A percentile compares a stretch with the other conserved stretches of the same genome.
Conservation (phyloP, 2,797 vertebrate species). For the Oreochromis mossambicus region DNA sequence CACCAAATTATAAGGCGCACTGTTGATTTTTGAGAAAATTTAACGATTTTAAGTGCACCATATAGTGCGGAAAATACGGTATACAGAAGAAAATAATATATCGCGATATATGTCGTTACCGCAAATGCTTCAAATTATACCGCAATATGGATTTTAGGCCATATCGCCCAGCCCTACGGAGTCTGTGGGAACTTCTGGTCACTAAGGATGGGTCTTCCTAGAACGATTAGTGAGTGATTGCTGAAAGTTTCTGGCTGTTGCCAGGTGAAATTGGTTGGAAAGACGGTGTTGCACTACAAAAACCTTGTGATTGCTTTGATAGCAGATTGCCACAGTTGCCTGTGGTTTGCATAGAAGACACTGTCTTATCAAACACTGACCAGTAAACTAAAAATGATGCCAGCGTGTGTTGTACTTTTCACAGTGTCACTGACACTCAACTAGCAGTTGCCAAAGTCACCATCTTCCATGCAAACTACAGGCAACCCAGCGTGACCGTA, state of each 20-base stretch:
- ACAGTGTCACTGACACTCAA: background rate
- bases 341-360: background rate
- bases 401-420: background rate
- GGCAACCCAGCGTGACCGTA: background rate
- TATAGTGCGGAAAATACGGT: no score
- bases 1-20: no score
- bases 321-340: background rate
- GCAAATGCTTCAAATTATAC: no score
- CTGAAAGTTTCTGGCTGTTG: background rate
- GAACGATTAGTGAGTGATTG: background rate
- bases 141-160: no score
- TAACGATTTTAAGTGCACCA: no score
- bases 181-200: background rate
- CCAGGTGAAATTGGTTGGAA: background rate
- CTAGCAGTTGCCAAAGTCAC: background rate
- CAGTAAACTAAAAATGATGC: background rate
- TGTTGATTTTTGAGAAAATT: no score
- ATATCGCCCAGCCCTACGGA: no score
- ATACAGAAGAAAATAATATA: no score
- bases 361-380: background rate
- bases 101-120: no score
- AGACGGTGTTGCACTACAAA: background rate
- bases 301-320: background rate
- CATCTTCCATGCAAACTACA: background rate
- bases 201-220: background rate